phyloP scores from a whole-genome alignment of 2,888 invertebrate species.

The Cyaniris semiargus region DNA sequence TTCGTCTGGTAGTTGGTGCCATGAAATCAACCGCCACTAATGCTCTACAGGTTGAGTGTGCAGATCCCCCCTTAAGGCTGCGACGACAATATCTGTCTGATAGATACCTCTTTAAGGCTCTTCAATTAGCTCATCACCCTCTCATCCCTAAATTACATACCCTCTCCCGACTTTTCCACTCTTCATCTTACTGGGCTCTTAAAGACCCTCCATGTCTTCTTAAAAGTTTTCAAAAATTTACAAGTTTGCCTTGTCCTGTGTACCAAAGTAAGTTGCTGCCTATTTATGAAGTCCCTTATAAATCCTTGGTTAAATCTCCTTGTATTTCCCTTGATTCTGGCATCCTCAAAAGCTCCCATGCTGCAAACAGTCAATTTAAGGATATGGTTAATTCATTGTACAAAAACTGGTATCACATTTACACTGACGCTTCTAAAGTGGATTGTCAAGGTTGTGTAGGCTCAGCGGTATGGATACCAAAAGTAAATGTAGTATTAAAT shows the following conservation, averaged over 20 bases:
- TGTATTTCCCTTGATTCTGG: background rate
- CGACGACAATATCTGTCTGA: conserved; percentile 1
- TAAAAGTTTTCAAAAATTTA: background rate
- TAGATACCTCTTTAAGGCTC: conserved; percentile 9
- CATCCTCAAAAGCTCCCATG: background rate
- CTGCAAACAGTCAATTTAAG: background rate
- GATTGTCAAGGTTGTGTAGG: background rate
- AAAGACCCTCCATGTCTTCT: background rate
- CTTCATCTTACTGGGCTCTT: background rate
- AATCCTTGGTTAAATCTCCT: background rate
- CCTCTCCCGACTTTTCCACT: background rate
- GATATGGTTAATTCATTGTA: background rate
- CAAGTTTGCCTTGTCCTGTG: background rate
- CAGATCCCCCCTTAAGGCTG: background rate
- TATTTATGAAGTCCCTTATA: background rate
- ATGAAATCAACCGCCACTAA: too few species aligned
- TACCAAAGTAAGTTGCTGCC: background rate
- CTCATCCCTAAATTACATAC: background rate
- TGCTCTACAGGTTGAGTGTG: background rate
- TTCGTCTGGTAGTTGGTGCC: too few species aligned
- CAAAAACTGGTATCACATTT: conserved; percentile 8
- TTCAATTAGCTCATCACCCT: background rate
- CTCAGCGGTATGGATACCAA: conserved; percentile 14
- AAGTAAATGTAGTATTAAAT: conserved; percentile 17
- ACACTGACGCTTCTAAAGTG: conserved; percentile 8